Evolutionary conservation across 2,113 vertebrate species (phyloP), one percentile per base, ranked within the genome.

Genomic region (Capreolus pygargus): DNA sequence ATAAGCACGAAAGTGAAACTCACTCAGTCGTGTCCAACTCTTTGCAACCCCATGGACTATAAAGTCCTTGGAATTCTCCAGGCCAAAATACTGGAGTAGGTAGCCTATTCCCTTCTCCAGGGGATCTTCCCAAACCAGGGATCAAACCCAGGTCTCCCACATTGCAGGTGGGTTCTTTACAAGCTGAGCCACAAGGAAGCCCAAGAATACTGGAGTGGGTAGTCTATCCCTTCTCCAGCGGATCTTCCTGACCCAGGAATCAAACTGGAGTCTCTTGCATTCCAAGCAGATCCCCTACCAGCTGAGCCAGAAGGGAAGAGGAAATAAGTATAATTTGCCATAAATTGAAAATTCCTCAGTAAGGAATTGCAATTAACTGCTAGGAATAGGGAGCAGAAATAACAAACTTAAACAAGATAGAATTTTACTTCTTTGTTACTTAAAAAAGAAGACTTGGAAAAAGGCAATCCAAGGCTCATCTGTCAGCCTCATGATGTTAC

Each of bases 1-100:
- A 70, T 86, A 92, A 82, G 43, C 86, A 28, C 61, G 67, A 39
- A 70, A 70, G n/a, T 70, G 19, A 70, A 12, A 70, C 9, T 70
- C 0, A 10, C n/a, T 70, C n/a, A 70, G n/a, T 70, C 2, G 0
- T 70, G 67, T 70, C 67, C 0, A 0, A 39, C 67, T 12, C 67
- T 39, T 39, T 12, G n/a, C 0, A 0, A 39, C n/a, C n/a, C 67
- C 67, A 39, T 39, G 67, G n/a, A 70, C 17, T 70, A 12, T 39
- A 23, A 5, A 70, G 67, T 39, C 19, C 19, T 23, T 39, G n/a
- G 19, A 39, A 39, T 70, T 70, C 10, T 70, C 67, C 67, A 70
- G 67, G n/a, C 19, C 19, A 39, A 5, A 70, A 70, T 36, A 70
- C 67, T 36, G n/a, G 19, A 70, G 64, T 70, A 21, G 17, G n/a